Percentiles rank a stretch among this genome's conserved stretches.
Conservation (phyloP, 1,140 invertebrate genomes). For the Scaptomyza hsui region DNA sequence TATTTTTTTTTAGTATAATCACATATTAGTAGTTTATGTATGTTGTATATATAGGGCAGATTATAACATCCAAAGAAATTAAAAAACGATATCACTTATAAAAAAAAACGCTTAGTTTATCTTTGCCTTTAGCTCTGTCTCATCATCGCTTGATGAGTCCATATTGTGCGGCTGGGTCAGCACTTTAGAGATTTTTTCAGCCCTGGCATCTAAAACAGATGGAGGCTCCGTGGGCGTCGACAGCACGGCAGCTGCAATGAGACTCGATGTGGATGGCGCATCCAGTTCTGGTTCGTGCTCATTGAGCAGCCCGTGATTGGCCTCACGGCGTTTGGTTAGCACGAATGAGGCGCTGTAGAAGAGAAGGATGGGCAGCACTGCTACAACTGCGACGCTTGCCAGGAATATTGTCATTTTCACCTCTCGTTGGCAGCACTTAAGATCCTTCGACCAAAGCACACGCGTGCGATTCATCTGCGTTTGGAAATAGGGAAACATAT, state of each 20-base stretch:
- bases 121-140: background rate
- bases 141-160: slow-evolving; percentile 7
- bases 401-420: slow-evolving; percentile 51
- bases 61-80: slow-evolving; percentile 1
- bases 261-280: slow-evolving; percentile 45
- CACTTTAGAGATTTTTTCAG: slow-evolving; percentile 45
- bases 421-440: slow-evolving; percentile 70
- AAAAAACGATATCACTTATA: too few species aligned
- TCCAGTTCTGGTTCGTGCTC: slow-evolving; percentile 57
- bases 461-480: slow-evolving; percentile 77
- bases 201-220: background rate
- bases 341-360: slow-evolving; percentile 57
- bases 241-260: slow-evolving; percentile 60
- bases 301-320: slow-evolving; percentile 62
- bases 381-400: slow-evolving; percentile 37
- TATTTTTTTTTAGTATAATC: background rate
- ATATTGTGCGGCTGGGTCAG: background rate
- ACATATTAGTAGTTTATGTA: background rate
- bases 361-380: slow-evolving; percentile 50
- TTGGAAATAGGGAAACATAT: background rate
- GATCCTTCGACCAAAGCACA: slow-evolving; percentile 63
- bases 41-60: background rate
- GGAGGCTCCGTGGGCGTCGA: slow-evolving; percentile 35
- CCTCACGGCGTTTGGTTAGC: slow-evolving; percentile 66
- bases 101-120: background rate